These are phyloP conservation scores for Corydoras maculifer DNA, from an alignment of 2,113 vertebrate genomes.

Conservation along the genomic window DNA sequence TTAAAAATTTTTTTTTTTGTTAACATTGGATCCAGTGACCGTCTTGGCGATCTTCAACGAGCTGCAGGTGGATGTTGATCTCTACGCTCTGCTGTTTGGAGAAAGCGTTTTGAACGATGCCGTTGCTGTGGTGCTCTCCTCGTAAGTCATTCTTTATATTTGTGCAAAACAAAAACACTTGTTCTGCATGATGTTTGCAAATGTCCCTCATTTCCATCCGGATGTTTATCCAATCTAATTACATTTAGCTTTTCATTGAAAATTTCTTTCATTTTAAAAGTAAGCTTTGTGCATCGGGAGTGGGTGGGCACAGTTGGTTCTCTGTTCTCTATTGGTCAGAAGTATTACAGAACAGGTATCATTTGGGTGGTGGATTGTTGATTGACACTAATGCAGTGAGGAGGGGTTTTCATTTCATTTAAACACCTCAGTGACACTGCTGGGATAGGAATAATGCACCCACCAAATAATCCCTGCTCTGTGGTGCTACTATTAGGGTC, in stretches of 20 bases:
- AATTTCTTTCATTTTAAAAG: neutral
- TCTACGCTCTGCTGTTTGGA: slow-evolving; percentile 94
- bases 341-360: no score
- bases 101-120: slow-evolving; percentile 98
- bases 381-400: no score
- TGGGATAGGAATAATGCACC: no score
- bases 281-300: neutral
- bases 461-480: no score
- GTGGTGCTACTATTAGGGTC: no score
- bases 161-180: neutral
- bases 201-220: neutral
- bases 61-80: slow-evolving; percentile 92
- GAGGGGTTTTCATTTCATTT: no score
- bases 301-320: no score
- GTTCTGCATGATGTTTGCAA: neutral
- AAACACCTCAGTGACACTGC: no score
- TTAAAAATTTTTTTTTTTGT: slow-evolving; percentile 29
- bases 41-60: slow-evolving; percentile 98
- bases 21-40: slow-evolving; percentile 72
- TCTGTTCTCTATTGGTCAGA: no score
- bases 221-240: neutral
- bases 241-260: neutral
- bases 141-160: slow-evolving; percentile 72
- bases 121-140: slow-evolving; percentile 91
- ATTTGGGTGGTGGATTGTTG: no score